Percentiles rank a stretch among this genome's conserved stretches.
Evolutionary conservation across 2,797 vertebrate genomes (phyloP).

Genomic region (Salmo trutta): DNA sequence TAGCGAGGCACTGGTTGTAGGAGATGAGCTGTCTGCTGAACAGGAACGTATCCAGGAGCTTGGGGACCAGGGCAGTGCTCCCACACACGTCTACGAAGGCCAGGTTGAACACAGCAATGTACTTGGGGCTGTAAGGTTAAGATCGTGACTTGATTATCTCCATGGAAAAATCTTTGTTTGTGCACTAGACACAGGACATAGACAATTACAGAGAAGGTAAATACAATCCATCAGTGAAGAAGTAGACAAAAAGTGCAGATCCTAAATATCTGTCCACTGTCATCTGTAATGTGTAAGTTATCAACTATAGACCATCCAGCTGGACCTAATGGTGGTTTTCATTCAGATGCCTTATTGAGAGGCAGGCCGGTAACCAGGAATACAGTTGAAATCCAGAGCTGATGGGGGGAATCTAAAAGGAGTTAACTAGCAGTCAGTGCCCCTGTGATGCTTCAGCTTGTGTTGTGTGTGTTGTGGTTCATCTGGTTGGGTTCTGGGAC

Average conservation of each 20-base stretch:
- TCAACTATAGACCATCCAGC: too few relatives aligned
- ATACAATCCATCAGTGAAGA: not conserved
- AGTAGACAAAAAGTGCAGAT: not conserved
- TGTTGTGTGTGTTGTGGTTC: too few relatives aligned
- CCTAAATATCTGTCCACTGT: not conserved
- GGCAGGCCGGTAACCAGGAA: too few relatives aligned
- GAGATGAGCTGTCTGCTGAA: not conserved
- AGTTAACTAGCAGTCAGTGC: too few relatives aligned
- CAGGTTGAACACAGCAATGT: too few relatives aligned
- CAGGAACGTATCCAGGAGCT: conserved; percentile 45
- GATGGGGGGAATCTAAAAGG: too few relatives aligned
- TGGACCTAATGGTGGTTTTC: too few relatives aligned
- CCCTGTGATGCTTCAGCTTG: too few relatives aligned
- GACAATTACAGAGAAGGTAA: not conserved
- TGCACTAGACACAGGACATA: not conserved
- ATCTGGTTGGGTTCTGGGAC: too few relatives aligned
- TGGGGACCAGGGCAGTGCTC: conserved; percentile 62
- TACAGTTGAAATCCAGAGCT: too few relatives aligned
- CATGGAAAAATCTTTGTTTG: not conserved
- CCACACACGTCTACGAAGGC: conserved; percentile 51
- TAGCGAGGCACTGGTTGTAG: conserved; percentile 3
- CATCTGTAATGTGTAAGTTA: not conserved
- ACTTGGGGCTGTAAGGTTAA: conserved; percentile 12
- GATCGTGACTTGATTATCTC: not conserved
- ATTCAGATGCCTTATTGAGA: too few relatives aligned